Evolutionary conservation across 2,113 vertebrate genomes (phyloP).

Genomic region (Bujurquina vittata): DNA sequence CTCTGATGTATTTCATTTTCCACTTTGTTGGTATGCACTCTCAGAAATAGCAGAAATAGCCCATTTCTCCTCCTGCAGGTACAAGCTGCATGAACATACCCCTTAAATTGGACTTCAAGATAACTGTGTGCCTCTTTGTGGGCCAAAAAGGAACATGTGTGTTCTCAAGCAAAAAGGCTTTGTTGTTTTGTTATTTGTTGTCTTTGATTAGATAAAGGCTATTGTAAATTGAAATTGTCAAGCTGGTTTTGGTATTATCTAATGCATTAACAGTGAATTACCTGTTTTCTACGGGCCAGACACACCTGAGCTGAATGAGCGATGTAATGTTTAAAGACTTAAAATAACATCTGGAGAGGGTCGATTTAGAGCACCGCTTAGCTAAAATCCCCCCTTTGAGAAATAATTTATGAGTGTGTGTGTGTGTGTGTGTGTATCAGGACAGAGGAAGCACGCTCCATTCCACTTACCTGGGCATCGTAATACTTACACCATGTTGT

Average conservation of each 20-base stretch:
- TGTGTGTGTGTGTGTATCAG: background rate
- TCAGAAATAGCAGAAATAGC: background rate
- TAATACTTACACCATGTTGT: slow-evolving; percentile 24
- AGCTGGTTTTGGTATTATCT: background rate
- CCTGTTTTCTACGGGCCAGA: background rate
- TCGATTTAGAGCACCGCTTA: slow-evolving; percentile 49
- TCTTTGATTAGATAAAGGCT: background rate
- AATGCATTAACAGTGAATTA: accelerated
- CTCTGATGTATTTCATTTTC: background rate
- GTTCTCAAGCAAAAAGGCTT: background rate
- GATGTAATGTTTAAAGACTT: slow-evolving; percentile 27
- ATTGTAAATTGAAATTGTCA: background rate
- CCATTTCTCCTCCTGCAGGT: background rate
- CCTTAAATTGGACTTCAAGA: background rate
- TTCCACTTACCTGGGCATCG: slow-evolving; percentile 66
- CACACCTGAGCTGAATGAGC: slow-evolving; percentile 11
- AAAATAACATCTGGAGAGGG: slow-evolving; percentile 42
- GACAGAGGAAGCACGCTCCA: slow-evolving; percentile 67
- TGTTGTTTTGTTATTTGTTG: background rate
- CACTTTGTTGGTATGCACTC: background rate
- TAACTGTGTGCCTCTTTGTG: background rate
- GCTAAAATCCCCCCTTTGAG: slow-evolving; percentile 66
- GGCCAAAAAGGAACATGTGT: background rate
- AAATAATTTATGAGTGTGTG: slow-evolving; percentile 70
- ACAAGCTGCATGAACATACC: background rate